Evolutionary conservation across 2,888 invertebrate species (phyloP).

Genomic region (Tetheella fluctuosa): DNA sequence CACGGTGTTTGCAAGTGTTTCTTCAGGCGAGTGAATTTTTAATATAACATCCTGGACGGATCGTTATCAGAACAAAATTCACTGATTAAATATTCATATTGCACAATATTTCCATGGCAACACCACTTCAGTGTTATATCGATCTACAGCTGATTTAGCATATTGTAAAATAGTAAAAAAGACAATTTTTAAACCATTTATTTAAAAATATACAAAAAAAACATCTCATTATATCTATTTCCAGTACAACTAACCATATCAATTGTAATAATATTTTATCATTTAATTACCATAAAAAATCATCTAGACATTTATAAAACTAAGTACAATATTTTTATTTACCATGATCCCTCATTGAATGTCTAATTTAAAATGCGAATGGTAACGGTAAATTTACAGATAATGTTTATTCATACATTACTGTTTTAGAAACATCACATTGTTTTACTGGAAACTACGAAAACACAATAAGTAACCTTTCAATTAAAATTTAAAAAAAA

Average conservation of each 20-base stretch:
- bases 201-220: conserved; percentile 56
- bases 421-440: no score
- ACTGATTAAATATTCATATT: no score
- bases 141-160: no score
- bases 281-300: conserved; percentile 40
- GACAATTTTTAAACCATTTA: conserved; percentile 50
- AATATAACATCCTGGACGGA: no score
- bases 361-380: conserved; percentile 22
- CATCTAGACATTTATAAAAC: conserved; percentile 45
- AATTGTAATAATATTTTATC: conserved; percentile 28
- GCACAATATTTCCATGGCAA: neutral
- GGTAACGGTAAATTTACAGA: neutral
- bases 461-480: no score
- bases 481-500: no score
- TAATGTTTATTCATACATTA: neutral
- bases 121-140: no score
- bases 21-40: no score
- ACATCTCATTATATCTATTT: conserved; percentile 41
- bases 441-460: neutral
- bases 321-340: conserved; percentile 63
- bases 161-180: no score
- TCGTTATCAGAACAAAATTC: no score
- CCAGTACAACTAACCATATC: conserved; percentile 51
- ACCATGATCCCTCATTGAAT: conserved; percentile 60
- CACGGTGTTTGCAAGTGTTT: conserved; percentile 2